Evolutionary conservation across 1,140 invertebrate species (phyloP).

Genomic region (Oncopeltus fasciatus): DNA sequence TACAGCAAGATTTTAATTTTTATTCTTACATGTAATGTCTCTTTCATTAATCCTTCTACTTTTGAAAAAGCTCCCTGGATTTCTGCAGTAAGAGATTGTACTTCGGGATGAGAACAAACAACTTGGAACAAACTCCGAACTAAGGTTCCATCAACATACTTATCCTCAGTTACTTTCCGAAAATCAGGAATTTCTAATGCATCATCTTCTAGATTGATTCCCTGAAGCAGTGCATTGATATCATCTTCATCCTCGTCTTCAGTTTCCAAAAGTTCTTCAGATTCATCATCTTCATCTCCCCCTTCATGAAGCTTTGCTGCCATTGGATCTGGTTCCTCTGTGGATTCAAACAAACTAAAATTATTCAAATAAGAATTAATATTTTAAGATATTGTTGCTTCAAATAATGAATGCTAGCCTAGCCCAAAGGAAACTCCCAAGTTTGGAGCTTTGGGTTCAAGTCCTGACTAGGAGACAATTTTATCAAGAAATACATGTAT

Average conservation of each 20-base stretch:
- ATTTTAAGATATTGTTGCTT: too few relatives aligned
- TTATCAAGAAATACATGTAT: too few relatives aligned
- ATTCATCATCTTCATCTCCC: background rate
- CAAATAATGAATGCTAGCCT: too few relatives aligned
- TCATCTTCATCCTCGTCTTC: background rate
- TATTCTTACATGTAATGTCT: too few relatives aligned
- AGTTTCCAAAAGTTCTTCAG: background rate
- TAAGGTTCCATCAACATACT: constrained; percentile 33
- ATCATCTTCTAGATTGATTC: background rate
- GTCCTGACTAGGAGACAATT: too few relatives aligned
- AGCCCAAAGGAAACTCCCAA: too few relatives aligned
- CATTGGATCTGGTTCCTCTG: too few relatives aligned
- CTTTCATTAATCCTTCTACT: background rate
- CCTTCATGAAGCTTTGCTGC: background rate
- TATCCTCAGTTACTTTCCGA: background rate
- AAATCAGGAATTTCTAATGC: background rate
- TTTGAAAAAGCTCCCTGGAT: background rate
- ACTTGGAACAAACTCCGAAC: constrained; percentile 49
- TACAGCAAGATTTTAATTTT: too few relatives aligned
- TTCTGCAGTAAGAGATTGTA: background rate
- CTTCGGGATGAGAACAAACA: constrained; percentile 37
- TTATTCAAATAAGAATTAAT: too few relatives aligned
- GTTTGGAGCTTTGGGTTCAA: too few relatives aligned
- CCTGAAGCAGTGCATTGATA: background rate
- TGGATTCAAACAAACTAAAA: too few relatives aligned